Evolutionary conservation across 2,113 vertebrate genomes (phyloP), one percentile per base, ranked within the genome.

Genomic region (Mus spicilegus): DNA sequence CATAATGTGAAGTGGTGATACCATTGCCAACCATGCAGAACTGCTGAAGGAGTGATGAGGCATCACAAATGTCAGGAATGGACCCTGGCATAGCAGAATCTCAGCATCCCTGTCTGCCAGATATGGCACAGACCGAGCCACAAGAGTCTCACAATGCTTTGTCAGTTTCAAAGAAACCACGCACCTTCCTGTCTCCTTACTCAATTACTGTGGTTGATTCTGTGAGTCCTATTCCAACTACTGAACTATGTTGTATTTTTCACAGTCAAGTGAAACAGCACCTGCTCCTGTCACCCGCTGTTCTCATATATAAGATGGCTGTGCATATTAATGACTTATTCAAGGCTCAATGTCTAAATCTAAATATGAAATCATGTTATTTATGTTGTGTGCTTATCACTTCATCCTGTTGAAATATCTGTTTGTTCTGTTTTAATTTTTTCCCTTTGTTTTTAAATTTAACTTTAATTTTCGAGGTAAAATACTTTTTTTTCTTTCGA

Each of bases 401-500:
- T 76, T 85, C 89, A 72, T 19, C 56, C 19, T 67, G 54, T 13
- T 91, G 1, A 67, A 94, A 85, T 49, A 70, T 33, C 82, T 82
- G 24, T 84, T 73, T 30, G 12, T 63, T 30, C 7, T 51, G 26
- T 49, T 30, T 19, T 67, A 65, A 42, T 42, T 42, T 42, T 42
- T 42, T 42, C 51, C 97, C 97, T 97, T 97, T 97, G 81, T 85
- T 98, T 98, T 98, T 75, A 89, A 86, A 98, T 98, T 98, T 98
- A 98, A 98, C 97, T 98, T 98, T 96, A 98, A 98, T 98, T 98
- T 97, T 96, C 98, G 98, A 99, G 98, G 98, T 98, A 99, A 99
- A 99, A 99, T 98, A 98, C 97, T 69, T 98, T 69, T 98, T 42
- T 97, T 96, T 96, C 97, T 98, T 98, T 98, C 98, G 97, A 98